A percentile compares a stretch with the other conserved stretches of the same genome.
Evolutionary conservation across 2,113 vertebrate species (phyloP).

Genomic region (Galeopterus variegatus): DNA sequence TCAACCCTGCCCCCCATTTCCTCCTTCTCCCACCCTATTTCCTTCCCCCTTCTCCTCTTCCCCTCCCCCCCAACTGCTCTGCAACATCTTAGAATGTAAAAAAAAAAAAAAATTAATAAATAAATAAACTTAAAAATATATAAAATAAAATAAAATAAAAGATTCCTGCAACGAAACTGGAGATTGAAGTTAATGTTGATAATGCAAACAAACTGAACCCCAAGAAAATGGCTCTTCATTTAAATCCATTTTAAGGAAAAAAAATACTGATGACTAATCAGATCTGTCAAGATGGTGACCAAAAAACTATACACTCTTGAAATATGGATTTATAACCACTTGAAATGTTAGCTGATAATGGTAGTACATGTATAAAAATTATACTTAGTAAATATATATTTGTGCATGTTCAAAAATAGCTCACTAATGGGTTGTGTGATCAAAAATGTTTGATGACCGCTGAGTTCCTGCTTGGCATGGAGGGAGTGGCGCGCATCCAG

Average conservation of each 20-base stretch:
- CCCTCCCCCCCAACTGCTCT: too few relatives aligned
- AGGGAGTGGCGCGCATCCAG: background rate
- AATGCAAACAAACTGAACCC: background rate
- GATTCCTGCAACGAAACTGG: background rate
- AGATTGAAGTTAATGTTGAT: background rate
- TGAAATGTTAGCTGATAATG: background rate
- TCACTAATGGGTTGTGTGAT: background rate
- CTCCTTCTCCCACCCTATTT: too few relatives aligned
- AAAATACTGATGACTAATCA: background rate
- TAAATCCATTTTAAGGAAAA: slow-evolving; percentile 4
- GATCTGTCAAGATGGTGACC: background rate
- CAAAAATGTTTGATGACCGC: background rate
- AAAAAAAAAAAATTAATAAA: too few relatives aligned
- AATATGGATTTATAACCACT: background rate
- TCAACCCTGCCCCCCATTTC: too few relatives aligned
- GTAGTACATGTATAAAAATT: background rate
- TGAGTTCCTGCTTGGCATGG: background rate
- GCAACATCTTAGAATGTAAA: too few relatives aligned
- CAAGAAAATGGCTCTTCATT: background rate
- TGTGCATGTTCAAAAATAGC: background rate
- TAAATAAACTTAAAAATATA: too few relatives aligned
- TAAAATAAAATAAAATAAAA: slow-evolving; percentile 32
- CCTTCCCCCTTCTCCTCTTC: too few relatives aligned
- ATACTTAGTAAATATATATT: background rate
- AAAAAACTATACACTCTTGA: background rate